Base-by-base conservation (phyloP, 2,797 vertebrate species). In the Champsocephalus gunnari region DNA sequence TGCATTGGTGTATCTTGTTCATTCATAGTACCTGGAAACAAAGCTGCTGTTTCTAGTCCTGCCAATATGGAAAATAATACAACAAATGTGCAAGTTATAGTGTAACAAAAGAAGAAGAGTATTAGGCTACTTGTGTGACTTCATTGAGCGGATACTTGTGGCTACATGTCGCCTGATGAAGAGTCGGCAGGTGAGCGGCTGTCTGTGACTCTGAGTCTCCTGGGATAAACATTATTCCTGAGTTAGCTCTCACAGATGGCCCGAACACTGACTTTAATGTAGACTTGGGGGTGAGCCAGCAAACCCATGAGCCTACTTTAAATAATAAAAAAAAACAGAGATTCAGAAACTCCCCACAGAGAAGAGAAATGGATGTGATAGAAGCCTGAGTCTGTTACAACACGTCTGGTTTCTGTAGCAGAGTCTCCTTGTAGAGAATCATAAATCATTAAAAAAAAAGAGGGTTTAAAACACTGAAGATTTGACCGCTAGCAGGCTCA, bases 1-100 rank as follows among this genome's bases (percentile, higher is more conserved):
- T 54, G 79, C 66, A 68, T 81, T 67, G 64, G 70, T 64, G 51
- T 51, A 44, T 61, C 71, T 55, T 65, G 50, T 66, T 79, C 58
- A 80, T 83, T 91, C 75, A 74, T 80, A 92, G 93, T 93, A 93
- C 92, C 92, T 90, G 83, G 68, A 89, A 79, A 87, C 69, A 2
- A 86, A 83, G 79, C 81, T 86, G 79, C 75, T 67, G 77, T 84
- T 79, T 81, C 59, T 66, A 75, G 48, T 81, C 66, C 79, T 84
- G 83, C 61, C 2, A 81, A 89, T 80, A 75, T 59, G 41, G 53
- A 34, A 88, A 91, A 87, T 48, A 77, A 90, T 59, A 73, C 21
- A 16, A 43, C 71, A 77, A 84, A 84, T 85, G 91, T 92, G 90
- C 91, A 92, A 92, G 81, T 81, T 75, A 74, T 64, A 60, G 59